Evolutionary conservation across 2,797 vertebrate genomes (phyloP).

Genomic region (Melopsittacus undulatus): DNA sequence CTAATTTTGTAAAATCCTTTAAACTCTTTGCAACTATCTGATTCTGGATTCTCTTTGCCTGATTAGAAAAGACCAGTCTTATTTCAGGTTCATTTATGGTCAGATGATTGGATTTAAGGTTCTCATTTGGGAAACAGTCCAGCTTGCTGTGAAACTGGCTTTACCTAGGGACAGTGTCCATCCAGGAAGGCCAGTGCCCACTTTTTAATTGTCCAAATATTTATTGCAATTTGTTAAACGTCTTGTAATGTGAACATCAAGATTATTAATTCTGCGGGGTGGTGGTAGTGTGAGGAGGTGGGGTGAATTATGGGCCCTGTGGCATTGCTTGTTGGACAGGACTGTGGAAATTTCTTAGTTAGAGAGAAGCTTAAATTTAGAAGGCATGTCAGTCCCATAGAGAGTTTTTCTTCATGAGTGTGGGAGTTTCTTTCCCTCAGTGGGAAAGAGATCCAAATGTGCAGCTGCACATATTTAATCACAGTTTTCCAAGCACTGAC

Average conservation of each 20-base stretch:
- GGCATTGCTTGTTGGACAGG: neutral
- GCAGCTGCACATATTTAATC: constrained; percentile 15
- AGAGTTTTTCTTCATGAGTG: neutral
- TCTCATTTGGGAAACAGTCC: neutral
- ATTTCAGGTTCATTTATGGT: neutral
- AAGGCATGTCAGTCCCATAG: neutral
- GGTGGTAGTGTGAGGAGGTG: neutral
- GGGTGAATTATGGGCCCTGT: neutral
- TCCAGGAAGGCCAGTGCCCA: neutral
- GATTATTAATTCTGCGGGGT: neutral
- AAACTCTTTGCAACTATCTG: neutral
- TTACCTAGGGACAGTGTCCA: neutral
- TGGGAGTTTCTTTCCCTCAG: neutral
- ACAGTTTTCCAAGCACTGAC: neutral
- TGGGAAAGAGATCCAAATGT: neutral
- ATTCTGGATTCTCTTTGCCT: neutral
- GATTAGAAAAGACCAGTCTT: neutral
- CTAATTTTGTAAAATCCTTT: neutral
- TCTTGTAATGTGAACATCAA: neutral
- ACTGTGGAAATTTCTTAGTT: neutral
- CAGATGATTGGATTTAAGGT: neutral
- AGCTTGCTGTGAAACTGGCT: neutral
- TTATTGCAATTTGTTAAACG: neutral
- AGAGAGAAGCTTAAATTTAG: neutral
- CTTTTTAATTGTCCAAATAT: neutral